These are phyloP conservation scores for Alectoris magna DNA, from an alignment of 2,797 vertebrate species.

Conservation along the genomic window DNA sequence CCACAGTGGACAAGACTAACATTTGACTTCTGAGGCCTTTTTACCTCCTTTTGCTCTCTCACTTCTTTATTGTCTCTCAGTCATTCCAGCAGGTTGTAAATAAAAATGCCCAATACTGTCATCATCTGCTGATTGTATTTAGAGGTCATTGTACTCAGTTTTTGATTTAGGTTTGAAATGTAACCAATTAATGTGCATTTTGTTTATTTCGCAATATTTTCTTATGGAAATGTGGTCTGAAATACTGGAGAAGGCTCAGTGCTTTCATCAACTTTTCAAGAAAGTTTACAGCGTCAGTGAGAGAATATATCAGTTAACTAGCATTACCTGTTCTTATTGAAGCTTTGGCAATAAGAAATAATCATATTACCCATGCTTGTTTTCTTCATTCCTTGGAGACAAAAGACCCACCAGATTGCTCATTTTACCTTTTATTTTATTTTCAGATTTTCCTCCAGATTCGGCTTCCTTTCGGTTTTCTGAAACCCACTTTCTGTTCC, in stretches of 20 bases:
- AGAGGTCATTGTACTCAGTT: fast-evolving
- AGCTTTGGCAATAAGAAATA: neutral
- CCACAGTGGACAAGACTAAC: fast-evolving
- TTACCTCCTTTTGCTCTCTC: neutral
- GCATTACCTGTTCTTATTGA: neutral
- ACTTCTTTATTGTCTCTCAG: neutral
- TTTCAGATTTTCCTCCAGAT: neutral
- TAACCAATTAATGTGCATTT: neutral
- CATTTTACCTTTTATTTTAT: neutral
- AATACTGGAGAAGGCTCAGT: neutral
- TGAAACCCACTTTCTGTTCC: neutral
- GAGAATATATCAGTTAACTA: neutral
- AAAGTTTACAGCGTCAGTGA: neutral
- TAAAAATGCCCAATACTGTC: neutral
- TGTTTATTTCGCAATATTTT: neutral
- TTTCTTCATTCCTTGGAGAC: neutral
- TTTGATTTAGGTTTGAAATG: neutral
- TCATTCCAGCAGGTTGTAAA: neutral
- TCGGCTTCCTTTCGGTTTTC: neutral
- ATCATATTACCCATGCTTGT: neutral
- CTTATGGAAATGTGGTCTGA: neutral
- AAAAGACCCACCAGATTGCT: neutral
- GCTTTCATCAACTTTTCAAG: neutral
- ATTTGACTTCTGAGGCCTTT: neutral
- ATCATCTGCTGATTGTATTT: neutral